Percentiles rank a stretch among this genome's conserved stretches.
Conservation (phyloP, 2,888 invertebrate species). For the Agonopterix subpropinquella region DNA sequence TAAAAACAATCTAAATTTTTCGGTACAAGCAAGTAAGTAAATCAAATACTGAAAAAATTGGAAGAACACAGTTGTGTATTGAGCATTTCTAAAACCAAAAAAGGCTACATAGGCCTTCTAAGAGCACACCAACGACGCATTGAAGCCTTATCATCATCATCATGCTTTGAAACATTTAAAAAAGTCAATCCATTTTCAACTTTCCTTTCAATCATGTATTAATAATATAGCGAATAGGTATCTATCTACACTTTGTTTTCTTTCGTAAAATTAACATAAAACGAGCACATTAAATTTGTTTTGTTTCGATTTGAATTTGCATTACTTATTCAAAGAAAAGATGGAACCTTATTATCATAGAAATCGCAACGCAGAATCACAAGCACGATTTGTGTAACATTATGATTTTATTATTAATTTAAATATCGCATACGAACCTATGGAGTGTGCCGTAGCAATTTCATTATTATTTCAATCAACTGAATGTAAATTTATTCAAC, state of each 20-base stretch:
- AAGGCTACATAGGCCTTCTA: too few relatives aligned
- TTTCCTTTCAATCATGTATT: too few relatives aligned
- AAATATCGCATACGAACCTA: slow-evolving; percentile 66
- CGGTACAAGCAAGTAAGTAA: too few relatives aligned
- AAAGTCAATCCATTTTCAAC: too few relatives aligned
- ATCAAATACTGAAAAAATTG: too few relatives aligned
- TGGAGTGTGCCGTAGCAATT: slow-evolving; percentile 69
- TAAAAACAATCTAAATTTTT: too few relatives aligned
- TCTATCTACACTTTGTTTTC: not conserved
- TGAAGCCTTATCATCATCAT: too few relatives aligned
- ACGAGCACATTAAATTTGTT: not conserved
- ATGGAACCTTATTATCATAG: slow-evolving; percentile 59
- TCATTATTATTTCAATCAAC: slow-evolving; percentile 77
- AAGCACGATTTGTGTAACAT: slow-evolving; percentile 65
- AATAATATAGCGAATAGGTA: too few relatives aligned
- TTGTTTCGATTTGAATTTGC: slow-evolving; percentile 27
- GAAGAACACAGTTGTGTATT: too few relatives aligned
- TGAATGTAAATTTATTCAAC: slow-evolving; percentile 76
- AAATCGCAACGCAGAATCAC: slow-evolving; percentile 43
- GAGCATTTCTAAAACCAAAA: too few relatives aligned
- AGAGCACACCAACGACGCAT: too few relatives aligned
- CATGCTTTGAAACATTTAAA: too few relatives aligned
- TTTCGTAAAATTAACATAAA: not conserved
- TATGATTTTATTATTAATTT: slow-evolving; percentile 74
- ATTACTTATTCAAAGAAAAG: slow-evolving; percentile 42